These are phyloP conservation scores for Chrysomela aeneicollis DNA, from an alignment of 2,888 invertebrate species.

Conservation along the genomic window DNA sequence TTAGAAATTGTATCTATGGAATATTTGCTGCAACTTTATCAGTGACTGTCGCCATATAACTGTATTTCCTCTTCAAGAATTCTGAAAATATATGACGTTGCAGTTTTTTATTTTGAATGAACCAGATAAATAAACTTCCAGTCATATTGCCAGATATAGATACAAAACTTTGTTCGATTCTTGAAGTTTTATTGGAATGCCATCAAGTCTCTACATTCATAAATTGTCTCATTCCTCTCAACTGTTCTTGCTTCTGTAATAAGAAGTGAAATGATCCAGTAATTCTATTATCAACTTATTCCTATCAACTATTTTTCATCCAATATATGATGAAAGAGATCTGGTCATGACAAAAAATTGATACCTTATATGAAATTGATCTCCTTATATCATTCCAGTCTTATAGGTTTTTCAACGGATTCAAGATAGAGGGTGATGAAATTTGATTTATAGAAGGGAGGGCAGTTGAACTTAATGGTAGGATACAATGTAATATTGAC, in stretches of 20 bases:
- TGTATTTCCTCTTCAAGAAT: background rate
- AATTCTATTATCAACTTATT: too few species aligned
- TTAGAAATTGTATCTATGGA: background rate
- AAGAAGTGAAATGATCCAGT: background rate
- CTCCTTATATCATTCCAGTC: too few species aligned
- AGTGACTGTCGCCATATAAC: background rate
- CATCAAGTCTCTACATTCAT: background rate
- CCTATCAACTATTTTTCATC: too few species aligned
- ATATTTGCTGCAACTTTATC: background rate
- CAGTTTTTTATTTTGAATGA: background rate
- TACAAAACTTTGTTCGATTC: background rate
- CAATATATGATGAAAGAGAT: too few species aligned
- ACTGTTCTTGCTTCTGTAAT: background rate
- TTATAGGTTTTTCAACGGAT: too few species aligned
- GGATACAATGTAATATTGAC: too few species aligned
- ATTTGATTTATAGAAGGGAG: too few species aligned
- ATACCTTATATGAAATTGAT: too few species aligned
- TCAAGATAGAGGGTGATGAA: too few species aligned
- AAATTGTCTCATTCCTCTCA: background rate
- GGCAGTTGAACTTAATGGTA: too few species aligned
- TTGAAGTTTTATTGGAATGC: background rate
- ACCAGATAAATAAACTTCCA: background rate
- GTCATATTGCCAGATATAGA: background rate
- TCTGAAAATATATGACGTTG: background rate
- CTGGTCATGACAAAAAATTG: too few species aligned